Evolutionary conservation across 2,113 vertebrate species (phyloP).

Genomic region (Pseudopodoces humilis): DNA sequence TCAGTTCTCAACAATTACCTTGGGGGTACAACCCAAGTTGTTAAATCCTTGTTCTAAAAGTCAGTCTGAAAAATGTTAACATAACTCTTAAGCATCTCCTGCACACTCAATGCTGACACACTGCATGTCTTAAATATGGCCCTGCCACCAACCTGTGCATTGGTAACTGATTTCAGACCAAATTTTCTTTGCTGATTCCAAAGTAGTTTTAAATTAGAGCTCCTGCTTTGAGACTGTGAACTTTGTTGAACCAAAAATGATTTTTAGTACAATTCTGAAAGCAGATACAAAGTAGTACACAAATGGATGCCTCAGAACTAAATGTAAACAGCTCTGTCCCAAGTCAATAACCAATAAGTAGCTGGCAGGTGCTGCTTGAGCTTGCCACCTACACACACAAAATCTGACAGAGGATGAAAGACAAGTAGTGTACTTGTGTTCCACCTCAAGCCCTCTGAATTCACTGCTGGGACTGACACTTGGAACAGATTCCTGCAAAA

Average conservation of each 20-base stretch:
- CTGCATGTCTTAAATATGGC: not conserved
- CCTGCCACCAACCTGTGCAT: not conserved
- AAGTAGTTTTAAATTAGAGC: not conserved
- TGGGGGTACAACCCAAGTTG: not conserved
- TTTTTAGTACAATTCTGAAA: not conserved
- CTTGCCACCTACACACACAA: conserved; percentile 10
- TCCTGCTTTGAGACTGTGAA: not conserved
- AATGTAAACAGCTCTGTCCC: not conserved
- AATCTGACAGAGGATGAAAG: not conserved
- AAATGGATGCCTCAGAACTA: not conserved
- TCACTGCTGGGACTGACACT: conserved; percentile 17
- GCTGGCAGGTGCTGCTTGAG: conserved; percentile 24
- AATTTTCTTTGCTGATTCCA: not conserved
- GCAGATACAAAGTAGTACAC: not conserved
- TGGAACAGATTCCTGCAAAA: conserved; percentile 27
- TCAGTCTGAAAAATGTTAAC: not conserved
- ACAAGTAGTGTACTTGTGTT: not conserved
- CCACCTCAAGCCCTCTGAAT: conserved; percentile 22
- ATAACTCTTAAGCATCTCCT: not conserved
- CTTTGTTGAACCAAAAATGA: not conserved
- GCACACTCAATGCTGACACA: not conserved
- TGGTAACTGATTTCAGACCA: not conserved
- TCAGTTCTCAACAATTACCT: not conserved
- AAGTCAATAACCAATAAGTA: not conserved
- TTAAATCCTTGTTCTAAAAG: not conserved